These are phyloP conservation scores for Eumacrocentrus americanus DNA, from an alignment of 2,888 invertebrate genomes.

Conservation along the genomic window DNA sequence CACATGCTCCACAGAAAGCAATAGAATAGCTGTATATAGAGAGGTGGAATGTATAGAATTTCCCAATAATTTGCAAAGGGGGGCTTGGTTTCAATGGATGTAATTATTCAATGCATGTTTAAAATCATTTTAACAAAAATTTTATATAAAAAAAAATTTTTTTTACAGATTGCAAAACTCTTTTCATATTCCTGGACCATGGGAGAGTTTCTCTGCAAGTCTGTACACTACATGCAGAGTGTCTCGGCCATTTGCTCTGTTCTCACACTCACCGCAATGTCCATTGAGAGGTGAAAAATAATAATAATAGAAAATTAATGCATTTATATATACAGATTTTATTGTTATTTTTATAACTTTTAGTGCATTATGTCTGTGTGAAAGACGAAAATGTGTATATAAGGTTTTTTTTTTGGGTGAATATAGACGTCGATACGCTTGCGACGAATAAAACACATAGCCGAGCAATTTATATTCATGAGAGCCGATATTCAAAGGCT, in stretches of 20 bases:
- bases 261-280: slow-evolving; percentile 74
- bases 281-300: slow-evolving; percentile 69
- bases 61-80: neutral
- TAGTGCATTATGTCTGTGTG: neutral
- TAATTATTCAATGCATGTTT: no score
- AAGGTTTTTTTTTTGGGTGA: no score
- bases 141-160: neutral
- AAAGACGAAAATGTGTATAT: neutral
- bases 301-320: neutral
- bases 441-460: slow-evolving; percentile 14
- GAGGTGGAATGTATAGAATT: neutral
- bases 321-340: neutral
- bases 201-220: slow-evolving; percentile 72
- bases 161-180: slow-evolving; percentile 68
- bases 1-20: no score
- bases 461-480: slow-evolving; percentile 39
- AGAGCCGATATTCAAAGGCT: slow-evolving; percentile 14
- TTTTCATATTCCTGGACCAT: slow-evolving; percentile 74
- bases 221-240: slow-evolving; percentile 74
- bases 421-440: slow-evolving; percentile 23
- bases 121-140: neutral
- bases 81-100: no score
- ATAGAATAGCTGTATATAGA: no score
- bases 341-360: neutral
- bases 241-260: slow-evolving; percentile 76